Conservation (phyloP, 2,797 vertebrate genomes). For the Leucoraja ocellata region DNA sequence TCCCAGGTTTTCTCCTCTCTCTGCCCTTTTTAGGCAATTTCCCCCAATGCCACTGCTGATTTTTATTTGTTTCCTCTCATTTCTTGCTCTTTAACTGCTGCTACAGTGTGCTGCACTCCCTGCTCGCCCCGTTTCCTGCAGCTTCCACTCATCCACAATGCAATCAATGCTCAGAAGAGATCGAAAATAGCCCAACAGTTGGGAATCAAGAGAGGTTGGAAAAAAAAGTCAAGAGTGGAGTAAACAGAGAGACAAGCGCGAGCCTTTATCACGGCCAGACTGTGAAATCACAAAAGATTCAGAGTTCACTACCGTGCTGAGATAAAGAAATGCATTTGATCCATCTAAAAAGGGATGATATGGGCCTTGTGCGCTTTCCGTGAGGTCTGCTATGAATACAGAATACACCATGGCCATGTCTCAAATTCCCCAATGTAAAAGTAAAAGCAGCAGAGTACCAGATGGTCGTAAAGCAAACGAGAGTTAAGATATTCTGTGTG, state of each 20-base stretch:
- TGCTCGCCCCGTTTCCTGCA: not conserved
- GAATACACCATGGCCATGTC: not conserved
- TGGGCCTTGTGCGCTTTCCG: not conserved
- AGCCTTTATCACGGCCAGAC: not conserved
- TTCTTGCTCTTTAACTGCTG: not conserved
- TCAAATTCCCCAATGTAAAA: not conserved
- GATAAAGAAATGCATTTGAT: not conserved
- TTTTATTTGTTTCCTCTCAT: not conserved
- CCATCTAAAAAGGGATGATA: not conserved
- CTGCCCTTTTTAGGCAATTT: not conserved
- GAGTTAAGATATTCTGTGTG: not conserved
- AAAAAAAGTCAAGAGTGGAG: not conserved
- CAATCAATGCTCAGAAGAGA: not conserved
- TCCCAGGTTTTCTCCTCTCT: too few relatives aligned
- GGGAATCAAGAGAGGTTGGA: not conserved
- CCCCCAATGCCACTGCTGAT: not conserved
- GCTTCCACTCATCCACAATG: not conserved
- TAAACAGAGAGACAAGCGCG: too few relatives aligned
- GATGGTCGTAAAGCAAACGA: not conserved
- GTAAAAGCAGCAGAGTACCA: not conserved
- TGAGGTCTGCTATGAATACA: not conserved
- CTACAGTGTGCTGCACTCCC: not conserved
- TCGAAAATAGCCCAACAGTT: not conserved
- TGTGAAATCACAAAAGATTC: not conserved
- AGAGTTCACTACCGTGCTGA: not conserved